These are phyloP conservation scores for Mohoua ochrocephala DNA, from an alignment of 2,113 vertebrate genomes.

Conservation along the genomic window DNA sequence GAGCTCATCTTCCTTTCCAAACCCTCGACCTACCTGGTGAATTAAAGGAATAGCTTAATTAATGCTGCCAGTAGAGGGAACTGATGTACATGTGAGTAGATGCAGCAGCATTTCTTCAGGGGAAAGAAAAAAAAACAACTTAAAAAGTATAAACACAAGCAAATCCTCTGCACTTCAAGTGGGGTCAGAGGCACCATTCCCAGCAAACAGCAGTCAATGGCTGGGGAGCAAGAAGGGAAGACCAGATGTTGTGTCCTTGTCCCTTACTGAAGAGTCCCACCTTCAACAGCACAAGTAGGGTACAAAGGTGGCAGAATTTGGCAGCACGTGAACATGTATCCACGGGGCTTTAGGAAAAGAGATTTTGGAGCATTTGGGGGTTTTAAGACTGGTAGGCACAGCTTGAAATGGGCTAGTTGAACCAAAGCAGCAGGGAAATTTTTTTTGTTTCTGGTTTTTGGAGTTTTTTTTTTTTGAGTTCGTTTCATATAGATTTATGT, in stretches of 20 bases:
- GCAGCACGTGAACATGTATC: accelerated
- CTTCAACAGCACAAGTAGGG: not conserved
- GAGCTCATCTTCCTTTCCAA: not conserved
- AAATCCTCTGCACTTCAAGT: not conserved
- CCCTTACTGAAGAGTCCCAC: not conserved
- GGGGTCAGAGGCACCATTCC: not conserved
- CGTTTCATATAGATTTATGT: not conserved
- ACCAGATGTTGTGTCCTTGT: not conserved
- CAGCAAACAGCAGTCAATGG: not conserved
- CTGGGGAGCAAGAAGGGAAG: not conserved
- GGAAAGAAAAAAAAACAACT: not conserved
- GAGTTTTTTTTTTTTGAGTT: not conserved
- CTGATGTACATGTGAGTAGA: constrained; percentile 49
- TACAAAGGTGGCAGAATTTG: not conserved
- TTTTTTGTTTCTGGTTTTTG: not conserved
- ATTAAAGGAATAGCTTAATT: constrained; percentile 50
- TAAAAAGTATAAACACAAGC: not conserved
- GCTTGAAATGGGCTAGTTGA: not conserved
- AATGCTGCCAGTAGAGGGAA: constrained; percentile 59
- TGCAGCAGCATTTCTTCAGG: not conserved
- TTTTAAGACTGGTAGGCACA: not conserved
- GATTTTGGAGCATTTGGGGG: not conserved
- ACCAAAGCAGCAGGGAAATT: not conserved
- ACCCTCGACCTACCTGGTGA: not conserved
- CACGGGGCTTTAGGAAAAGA: not conserved